A percentile compares a stretch with the other conserved stretches of the same genome.
Conservation (phyloP, 2,113 vertebrate genomes). For the Erythrocercus mccallii region DNA sequence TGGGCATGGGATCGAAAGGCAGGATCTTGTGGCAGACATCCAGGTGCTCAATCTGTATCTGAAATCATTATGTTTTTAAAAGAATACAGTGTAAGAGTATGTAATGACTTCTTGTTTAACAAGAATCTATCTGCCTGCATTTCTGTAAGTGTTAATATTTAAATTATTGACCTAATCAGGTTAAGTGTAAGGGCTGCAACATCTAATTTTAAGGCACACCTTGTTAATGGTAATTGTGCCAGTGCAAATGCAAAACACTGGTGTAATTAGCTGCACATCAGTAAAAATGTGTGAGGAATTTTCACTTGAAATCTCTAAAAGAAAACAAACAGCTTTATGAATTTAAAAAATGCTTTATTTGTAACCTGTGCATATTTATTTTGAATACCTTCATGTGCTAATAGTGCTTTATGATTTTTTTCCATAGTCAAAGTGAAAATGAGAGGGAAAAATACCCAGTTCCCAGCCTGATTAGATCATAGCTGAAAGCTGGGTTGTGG, state of each 20-base stretch:
- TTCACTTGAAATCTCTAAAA: not conserved
- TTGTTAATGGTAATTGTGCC: not conserved
- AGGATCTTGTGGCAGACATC: not conserved
- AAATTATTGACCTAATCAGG: conserved; percentile 32
- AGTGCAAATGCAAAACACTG: conserved; percentile 20
- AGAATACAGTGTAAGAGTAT: not conserved
- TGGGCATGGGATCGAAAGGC: not conserved
- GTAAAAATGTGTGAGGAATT: not conserved
- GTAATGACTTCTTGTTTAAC: not conserved
- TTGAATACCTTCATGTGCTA: not conserved
- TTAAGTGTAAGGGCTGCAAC: not conserved
- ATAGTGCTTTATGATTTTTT: not conserved
- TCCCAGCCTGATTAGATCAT: not conserved
- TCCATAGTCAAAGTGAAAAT: not conserved
- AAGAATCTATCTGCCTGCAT: not conserved
- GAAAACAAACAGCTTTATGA: not conserved
- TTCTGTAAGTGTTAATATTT: conserved; percentile 11
- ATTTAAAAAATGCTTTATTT: not conserved
- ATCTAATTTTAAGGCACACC: conserved; percentile 19
- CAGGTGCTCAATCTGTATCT: not conserved
- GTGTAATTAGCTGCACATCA: not conserved
- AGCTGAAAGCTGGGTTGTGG: not conserved
- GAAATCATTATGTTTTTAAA: not conserved
- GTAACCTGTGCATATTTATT: not conserved
- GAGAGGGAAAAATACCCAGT: not conserved